Evolutionary conservation across 2,888 invertebrate species (phyloP).

Genomic region (Andrena minutula): DNA sequence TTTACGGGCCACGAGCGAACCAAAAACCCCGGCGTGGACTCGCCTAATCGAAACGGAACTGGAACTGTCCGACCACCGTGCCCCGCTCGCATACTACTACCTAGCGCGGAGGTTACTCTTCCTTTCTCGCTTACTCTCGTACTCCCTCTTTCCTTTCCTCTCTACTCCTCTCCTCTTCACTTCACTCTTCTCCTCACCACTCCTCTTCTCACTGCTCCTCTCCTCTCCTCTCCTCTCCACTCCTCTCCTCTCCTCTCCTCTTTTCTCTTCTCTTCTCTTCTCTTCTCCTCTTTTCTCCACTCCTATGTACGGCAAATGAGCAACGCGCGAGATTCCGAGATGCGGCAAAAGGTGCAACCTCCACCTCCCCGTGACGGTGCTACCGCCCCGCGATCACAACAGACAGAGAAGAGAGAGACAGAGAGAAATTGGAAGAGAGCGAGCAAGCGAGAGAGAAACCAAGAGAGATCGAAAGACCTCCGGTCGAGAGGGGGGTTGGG

Average conservation of each 20-base stretch:
- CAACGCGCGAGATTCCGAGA: constrained; percentile 81
- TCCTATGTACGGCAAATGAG: constrained; percentile 77
- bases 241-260: constrained; percentile 45
- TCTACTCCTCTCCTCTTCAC: constrained; percentile 36
- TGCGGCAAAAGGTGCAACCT: constrained; percentile 81
- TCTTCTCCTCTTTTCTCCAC: constrained; percentile 49
- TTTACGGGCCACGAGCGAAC: constrained; percentile 64
- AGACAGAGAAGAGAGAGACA: constrained; percentile 56
- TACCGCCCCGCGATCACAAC: constrained; percentile 71
- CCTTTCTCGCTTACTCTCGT: constrained; percentile 59
- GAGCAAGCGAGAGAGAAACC: constrained; percentile 53
- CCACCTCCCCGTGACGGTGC: constrained; percentile 67
- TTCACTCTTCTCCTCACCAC: constrained; percentile 50
- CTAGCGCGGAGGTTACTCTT: constrained; percentile 68
- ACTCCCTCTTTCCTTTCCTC: constrained; percentile 39
- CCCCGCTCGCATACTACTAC: constrained; percentile 76
- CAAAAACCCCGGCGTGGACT: constrained; percentile 73
- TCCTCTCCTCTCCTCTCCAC: constrained; percentile 24
- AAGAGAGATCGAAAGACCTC: constrained; percentile 47
- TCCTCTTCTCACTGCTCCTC: constrained; percentile 45
- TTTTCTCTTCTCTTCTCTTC: constrained; percentile 53
- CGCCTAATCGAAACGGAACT: constrained; percentile 81
- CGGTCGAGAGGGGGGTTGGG: constrained; percentile 67
- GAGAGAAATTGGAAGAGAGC: constrained; percentile 49
- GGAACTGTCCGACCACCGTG: constrained; percentile 79